Evolutionary conservation across 2,113 vertebrate species (phyloP), one percentile per base, ranked within the genome.

Genomic region (Psittacus erithacus): DNA sequence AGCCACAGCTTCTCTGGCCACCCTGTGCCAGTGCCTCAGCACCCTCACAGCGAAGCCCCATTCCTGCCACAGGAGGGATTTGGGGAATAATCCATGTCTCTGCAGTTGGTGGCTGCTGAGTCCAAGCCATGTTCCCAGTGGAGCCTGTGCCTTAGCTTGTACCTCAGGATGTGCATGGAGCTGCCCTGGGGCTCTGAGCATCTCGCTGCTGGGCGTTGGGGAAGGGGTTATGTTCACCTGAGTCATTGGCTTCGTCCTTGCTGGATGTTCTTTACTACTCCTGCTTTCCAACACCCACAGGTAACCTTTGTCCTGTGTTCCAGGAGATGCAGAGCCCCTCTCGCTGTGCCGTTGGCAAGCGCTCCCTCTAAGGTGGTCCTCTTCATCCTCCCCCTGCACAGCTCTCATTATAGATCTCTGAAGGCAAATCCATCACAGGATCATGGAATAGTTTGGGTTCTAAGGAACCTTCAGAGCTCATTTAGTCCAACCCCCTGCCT

Each of bases 141-240:
- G 53, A 57, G 55, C 31, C 55, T 23, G 25, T 8, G 9, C 49
- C 28, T 16, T 6, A 33, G 28, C 10, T 1, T 0, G 3, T 10
- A 17, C 13, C 47, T 29, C 29, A 4, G 0, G 33, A 22, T 16
- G 60, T 16, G 9, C 4, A 0, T 6, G 33, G 41, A n/a, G 46
- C 1, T 25, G 39, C n/a, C 35, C 19, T 2, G 28, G 8, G 35
- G 71, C 62, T 70, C 9, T 27, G 85, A 49, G 74, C 31, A 14
- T 69, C 49, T 10, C 3, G 7, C 46, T 76, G 57, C 85, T 38
- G 46, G 55, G 35, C 27, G 24, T 15, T 22, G 41, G 17, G 38
- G n/a, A 33, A 63, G 73, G 33, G 29, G 3, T 28, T 5, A 3
- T 22, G 2, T 2, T 81, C 31, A 12, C 71, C 52, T 1, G 3